Conservation (phyloP, 2,888 invertebrate species). For the Epirrhoe tristata region DNA sequence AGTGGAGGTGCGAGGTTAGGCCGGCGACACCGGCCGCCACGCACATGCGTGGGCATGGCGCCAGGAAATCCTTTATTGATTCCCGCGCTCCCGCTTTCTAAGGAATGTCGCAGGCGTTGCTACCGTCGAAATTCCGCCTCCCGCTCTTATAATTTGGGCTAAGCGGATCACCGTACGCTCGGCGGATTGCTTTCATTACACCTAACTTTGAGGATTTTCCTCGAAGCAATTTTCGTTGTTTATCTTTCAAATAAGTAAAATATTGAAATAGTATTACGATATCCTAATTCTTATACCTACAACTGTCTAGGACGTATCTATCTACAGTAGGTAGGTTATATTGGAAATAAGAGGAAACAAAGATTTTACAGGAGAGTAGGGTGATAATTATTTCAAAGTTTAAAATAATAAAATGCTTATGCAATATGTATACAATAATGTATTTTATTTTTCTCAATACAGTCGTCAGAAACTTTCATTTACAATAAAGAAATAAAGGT, state of each 20-base stretch:
- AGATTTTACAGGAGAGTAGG: neutral
- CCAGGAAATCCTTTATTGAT: conserved; percentile 86
- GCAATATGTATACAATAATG: conserved; percentile 51
- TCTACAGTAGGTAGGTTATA: too few relatives aligned
- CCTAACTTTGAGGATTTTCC: conserved; percentile 53
- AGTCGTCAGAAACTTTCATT: conserved; percentile 60
- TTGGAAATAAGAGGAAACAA: neutral
- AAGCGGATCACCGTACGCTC: conserved; percentile 69
- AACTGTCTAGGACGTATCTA: too few relatives aligned
- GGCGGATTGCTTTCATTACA: conserved; percentile 62
- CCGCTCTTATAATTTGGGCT: conserved; percentile 72
- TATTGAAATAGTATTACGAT: conserved; percentile 14
- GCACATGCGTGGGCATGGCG: conserved; percentile 85
- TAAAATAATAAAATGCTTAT: conserved; percentile 16
- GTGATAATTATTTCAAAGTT: neutral
- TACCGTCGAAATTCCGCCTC: conserved; percentile 74
- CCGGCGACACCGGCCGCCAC: conserved; percentile 64
- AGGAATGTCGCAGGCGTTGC: conserved; percentile 82
- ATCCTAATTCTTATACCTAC: neutral
- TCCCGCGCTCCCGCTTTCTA: conserved; percentile 82
- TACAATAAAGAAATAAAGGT: conserved; percentile 29
- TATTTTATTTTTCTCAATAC: conserved; percentile 73
- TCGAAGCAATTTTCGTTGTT: conserved; percentile 45
- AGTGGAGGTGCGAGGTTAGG: conserved; percentile 46
- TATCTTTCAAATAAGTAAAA: conserved; percentile 39